Percentiles rank a stretch among this genome's conserved stretches.
These are phyloP conservation scores for Atta colombica DNA, from an alignment of 1,140 invertebrate species.

Conservation along the genomic window DNA sequence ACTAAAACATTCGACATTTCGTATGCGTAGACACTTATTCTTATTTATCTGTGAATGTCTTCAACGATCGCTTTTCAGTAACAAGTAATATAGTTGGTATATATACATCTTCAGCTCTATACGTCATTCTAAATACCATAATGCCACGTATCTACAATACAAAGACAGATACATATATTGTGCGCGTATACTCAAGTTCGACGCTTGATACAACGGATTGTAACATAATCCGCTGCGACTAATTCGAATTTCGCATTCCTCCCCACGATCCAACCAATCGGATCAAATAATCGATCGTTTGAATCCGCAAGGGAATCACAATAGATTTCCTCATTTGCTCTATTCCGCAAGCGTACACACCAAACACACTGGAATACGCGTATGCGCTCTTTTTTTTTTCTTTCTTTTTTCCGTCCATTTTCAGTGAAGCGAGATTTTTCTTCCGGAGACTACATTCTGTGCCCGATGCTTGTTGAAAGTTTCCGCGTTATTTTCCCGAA, in stretches of 20 bases:
- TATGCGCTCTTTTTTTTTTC: neutral
- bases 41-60: neutral
- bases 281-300: conserved; percentile 47
- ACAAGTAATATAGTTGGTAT: neutral
- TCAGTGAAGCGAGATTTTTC: conserved; percentile 3
- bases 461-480: conserved; percentile 21
- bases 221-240: conserved; percentile 48
- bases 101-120: neutral
- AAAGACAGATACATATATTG: neutral
- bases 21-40: neutral
- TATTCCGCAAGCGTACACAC: conserved; percentile 8
- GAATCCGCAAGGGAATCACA: neutral
- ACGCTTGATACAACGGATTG: conserved; percentile 34
- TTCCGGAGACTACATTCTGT: conserved; percentile 8
- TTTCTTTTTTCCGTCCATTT: neutral
- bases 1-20: neutral
- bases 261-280: conserved; percentile 35
- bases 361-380: neutral
- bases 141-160: neutral
- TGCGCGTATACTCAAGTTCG: conserved; percentile 6
- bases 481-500: conserved; percentile 52
- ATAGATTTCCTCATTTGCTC: neutral
- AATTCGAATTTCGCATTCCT: conserved; percentile 51
- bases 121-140: neutral
- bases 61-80: conserved; percentile 9